Conservation (phyloP, 1,140 invertebrate genomes). For the Thaumetopoea pityocampa region DNA sequence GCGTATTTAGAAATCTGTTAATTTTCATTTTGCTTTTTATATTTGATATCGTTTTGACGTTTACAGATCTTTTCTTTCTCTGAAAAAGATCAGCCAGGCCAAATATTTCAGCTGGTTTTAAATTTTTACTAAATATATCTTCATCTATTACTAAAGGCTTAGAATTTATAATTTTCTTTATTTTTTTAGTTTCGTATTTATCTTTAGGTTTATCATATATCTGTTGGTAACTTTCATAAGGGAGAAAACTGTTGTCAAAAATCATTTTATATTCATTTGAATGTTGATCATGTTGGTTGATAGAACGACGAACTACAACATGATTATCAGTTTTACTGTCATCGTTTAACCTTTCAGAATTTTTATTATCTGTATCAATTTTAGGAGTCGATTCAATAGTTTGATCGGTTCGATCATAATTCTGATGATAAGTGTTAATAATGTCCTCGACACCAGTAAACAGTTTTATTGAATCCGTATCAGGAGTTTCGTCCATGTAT, state of each 20-base stretch:
- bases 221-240: slow-evolving; percentile 28
- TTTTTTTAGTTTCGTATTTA: slow-evolving; percentile 19
- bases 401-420: slow-evolving; percentile 28
- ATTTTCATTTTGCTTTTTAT: slow-evolving; percentile 45
- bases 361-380: not conserved
- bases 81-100: slow-evolving; percentile 26
- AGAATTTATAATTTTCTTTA: slow-evolving; percentile 11
- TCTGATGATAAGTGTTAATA: slow-evolving; percentile 45
- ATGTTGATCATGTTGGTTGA: slow-evolving; percentile 25
- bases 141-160: slow-evolving; percentile 24
- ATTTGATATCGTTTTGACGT: slow-evolving; percentile 40
- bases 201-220: no score
- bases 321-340: slow-evolving; percentile 16
- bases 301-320: slow-evolving; percentile 18
- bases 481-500: slow-evolving; percentile 52
- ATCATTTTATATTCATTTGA: slow-evolving; percentile 35
- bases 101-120: slow-evolving; percentile 40
- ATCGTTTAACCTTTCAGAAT: no score
- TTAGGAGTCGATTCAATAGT: slow-evolving; percentile 7
- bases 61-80: slow-evolving; percentile 36
- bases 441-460: slow-evolving; percentile 56
- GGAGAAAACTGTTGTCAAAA: slow-evolving; percentile 20
- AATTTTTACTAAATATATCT: slow-evolving; percentile 32
- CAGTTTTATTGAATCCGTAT: slow-evolving; percentile 46
- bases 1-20: slow-evolving; percentile 47